phyloP scores from a whole-genome alignment of 1,140 invertebrate species.

The Pararge aegeria region DNA sequence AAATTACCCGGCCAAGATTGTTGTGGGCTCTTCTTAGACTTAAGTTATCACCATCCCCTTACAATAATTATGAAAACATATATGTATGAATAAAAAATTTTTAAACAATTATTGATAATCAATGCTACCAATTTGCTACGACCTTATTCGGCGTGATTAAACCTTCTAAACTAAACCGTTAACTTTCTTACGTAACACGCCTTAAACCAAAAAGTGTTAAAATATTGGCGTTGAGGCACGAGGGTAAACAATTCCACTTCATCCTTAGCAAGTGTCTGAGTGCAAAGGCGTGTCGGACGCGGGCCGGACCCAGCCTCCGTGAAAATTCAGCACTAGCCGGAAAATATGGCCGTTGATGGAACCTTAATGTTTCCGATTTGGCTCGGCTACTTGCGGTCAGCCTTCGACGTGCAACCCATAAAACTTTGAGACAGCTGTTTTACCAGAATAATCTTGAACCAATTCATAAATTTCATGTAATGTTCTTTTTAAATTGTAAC shows the following conservation, averaged over 20 bases:
- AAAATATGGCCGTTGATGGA: slow-evolving; percentile 74
- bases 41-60: too few species aligned
- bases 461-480: too few species aligned
- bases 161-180: slow-evolving; percentile 13
- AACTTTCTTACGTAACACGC: slow-evolving; percentile 25
- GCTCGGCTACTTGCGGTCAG: slow-evolving; percentile 64
- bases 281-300: slow-evolving; percentile 72
- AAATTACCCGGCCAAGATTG: too few species aligned
- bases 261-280: slow-evolving; percentile 62
- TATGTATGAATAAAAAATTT: too few species aligned
- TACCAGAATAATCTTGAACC: not conserved
- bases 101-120: too few species aligned
- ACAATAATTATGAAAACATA: too few species aligned
- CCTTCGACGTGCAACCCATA: slow-evolving; percentile 50
- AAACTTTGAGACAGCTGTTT: slow-evolving; percentile 32
- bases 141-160: too few species aligned
- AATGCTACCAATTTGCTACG: too few species aligned
- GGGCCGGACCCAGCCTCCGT: slow-evolving; percentile 56
- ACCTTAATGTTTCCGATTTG: slow-evolving; percentile 76
- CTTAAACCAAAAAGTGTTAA: slow-evolving; percentile 47
- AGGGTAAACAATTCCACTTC: slow-evolving; percentile 64
- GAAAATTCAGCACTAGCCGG: slow-evolving; percentile 66
- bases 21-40: too few species aligned
- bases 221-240: slow-evolving; percentile 55
- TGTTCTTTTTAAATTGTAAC: too few species aligned